Evolutionary conservation across 1,140 invertebrate genomes (phyloP).

Genomic region (Ceratoteleas bidentatus): DNA sequence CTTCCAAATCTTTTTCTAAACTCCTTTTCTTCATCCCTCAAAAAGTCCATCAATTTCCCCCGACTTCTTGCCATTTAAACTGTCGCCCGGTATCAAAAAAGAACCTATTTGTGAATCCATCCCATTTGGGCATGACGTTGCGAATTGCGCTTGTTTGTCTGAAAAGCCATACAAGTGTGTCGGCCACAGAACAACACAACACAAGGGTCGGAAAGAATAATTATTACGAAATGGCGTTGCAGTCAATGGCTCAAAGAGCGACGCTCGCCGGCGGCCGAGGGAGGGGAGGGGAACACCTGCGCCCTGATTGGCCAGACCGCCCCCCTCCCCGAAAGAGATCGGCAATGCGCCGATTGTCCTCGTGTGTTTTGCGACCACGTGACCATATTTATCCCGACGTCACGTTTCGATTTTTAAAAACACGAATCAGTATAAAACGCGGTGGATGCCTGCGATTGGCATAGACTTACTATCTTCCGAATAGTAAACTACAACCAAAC

Average conservation of each 20-base stretch:
- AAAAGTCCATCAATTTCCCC: no score
- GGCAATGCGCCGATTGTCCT: conserved; percentile 68
- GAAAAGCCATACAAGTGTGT: conserved; percentile 30
- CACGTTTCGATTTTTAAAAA: conserved; percentile 75
- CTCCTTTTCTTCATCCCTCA: no score
- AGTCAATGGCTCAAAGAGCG: conserved; percentile 53
- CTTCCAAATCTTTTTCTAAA: no score
- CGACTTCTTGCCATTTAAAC: no score
- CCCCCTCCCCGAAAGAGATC: conserved; percentile 68
- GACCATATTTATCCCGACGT: conserved; percentile 67
- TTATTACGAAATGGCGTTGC: conserved; percentile 59
- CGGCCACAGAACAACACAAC: conserved; percentile 39
- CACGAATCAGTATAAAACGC: conserved; percentile 75
- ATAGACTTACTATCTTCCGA: conserved; percentile 75
- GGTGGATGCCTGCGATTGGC: conserved; percentile 51
- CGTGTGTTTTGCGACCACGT: conserved; percentile 55
- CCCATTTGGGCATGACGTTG: conserved; percentile 20
- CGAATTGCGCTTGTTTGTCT: not conserved
- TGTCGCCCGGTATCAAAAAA: not conserved
- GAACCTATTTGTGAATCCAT: no score
- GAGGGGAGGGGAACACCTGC: conserved; percentile 18
- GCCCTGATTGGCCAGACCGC: conserved; percentile 40
- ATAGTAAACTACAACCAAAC: conserved; percentile 74
- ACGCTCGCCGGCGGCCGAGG: conserved; percentile 2
- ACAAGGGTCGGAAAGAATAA: conserved; percentile 61